Evolutionary conservation across 2,888 invertebrate species (phyloP).

Genomic region (Acanthoscelides obtectus): DNA sequence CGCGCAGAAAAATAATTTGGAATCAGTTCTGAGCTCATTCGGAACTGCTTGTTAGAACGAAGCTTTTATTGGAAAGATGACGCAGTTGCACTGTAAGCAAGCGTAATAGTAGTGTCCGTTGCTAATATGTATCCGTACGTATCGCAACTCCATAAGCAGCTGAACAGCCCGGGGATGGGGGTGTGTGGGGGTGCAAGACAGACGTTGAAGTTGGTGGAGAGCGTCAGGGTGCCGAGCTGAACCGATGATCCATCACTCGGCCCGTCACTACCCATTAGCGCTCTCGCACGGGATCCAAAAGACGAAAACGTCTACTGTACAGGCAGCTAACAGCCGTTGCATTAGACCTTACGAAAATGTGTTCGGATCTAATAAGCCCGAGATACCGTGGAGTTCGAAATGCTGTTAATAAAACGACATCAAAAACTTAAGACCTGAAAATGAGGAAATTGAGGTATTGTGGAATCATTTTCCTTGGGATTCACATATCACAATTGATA

Average conservation of each 20-base stretch:
- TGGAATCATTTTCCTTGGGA: too few relatives aligned
- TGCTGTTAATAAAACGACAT: too few relatives aligned
- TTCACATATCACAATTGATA: too few relatives aligned
- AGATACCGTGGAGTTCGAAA: too few relatives aligned
- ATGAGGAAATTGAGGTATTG: too few relatives aligned
- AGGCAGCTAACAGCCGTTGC: background rate
- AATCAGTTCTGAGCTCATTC: too few relatives aligned
- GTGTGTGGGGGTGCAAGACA: background rate
- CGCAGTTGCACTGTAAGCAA: too few relatives aligned
- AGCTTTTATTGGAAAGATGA: too few relatives aligned
- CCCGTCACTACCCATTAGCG: slow-evolving; percentile 62
- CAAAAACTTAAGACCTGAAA: too few relatives aligned
- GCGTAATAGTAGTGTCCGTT: background rate
- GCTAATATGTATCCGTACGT: background rate
- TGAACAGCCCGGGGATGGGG: background rate
- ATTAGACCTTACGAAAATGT: background rate
- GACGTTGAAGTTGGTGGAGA: background rate
- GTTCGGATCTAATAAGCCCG: background rate
- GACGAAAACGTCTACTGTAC: slow-evolving; percentile 9
- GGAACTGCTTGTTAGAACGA: too few relatives aligned
- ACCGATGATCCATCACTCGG: slow-evolving; percentile 51
- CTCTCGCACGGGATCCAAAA: slow-evolving; percentile 47
- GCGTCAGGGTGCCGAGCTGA: slow-evolving; percentile 37
- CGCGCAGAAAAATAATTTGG: too few relatives aligned
- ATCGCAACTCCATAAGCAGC: background rate